A percentile compares a stretch with the other conserved stretches of the same genome.
Conservation (phyloP, 1,140 invertebrate genomes). For the Onthophagus taurus region DNA sequence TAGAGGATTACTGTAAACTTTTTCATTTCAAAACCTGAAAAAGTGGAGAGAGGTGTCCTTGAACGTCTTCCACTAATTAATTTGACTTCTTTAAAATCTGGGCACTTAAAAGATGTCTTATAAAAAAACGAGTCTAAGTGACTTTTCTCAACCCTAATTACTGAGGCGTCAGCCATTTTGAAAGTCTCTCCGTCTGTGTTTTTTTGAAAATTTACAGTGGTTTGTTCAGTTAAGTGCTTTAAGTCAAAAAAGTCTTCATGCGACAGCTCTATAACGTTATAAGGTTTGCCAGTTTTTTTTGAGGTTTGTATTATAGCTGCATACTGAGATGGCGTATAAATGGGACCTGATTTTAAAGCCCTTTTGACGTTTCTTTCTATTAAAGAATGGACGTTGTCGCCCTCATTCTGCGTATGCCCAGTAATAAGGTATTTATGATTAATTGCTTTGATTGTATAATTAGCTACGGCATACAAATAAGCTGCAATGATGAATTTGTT, state of each 20-base stretch:
- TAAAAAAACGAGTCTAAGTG: conserved; percentile 2
- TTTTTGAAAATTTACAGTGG: conserved; percentile 6
- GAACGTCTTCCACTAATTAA: neutral
- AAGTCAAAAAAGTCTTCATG: conserved; percentile 23
- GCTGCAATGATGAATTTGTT: conserved; percentile 34
- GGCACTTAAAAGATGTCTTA: conserved; percentile 11
- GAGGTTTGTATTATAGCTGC: conserved; percentile 21
- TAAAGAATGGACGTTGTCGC: neutral
- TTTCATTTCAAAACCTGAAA: neutral
- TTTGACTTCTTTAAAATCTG: conserved; percentile 6
- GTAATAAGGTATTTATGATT: conserved; percentile 21
- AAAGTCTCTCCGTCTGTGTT: neutral
- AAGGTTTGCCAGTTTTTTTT: conserved; percentile 26
- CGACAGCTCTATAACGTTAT: conserved; percentile 24
- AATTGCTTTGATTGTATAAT: conserved; percentile 26
- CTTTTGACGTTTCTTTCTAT: neutral
- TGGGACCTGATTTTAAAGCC: conserved; percentile 3
- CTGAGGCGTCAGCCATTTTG: neutral
- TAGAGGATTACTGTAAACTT: neutral
- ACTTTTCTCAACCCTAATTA: conserved; percentile 7
- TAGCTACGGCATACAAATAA: conserved; percentile 30
- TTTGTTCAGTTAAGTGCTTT: conserved; percentile 8
- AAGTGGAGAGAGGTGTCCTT: neutral
- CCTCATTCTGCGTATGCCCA: conserved; percentile 9
- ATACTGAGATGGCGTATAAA: conserved; percentile 17